A percentile compares a stretch with the other conserved stretches of the same genome.
Conservation (phyloP, 2,113 vertebrate species). For the Eleginops maclovinus region DNA sequence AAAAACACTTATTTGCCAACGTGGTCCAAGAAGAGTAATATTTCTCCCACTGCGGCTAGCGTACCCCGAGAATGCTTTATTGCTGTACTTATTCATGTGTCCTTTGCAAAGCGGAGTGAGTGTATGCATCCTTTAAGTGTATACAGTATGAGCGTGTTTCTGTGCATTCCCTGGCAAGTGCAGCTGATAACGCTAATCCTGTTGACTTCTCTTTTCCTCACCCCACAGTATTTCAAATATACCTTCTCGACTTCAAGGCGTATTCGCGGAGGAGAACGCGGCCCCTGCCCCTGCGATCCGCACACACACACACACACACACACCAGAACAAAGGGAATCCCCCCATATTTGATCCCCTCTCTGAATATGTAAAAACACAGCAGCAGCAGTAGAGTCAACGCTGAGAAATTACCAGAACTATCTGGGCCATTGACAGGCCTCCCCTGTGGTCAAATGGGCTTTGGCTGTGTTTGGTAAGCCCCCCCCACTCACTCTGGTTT, state of each 20-base stretch:
- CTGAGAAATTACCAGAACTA: constrained; percentile 86
- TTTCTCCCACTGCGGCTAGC: constrained; percentile 54
- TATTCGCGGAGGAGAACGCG: constrained; percentile 36
- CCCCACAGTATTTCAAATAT: constrained; percentile 65
- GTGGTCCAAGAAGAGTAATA: constrained; percentile 55
- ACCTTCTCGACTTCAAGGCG: constrained; percentile 77
- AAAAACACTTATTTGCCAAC: constrained; percentile 63
- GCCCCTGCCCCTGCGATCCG: constrained; percentile 55
- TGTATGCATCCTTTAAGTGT: constrained; percentile 34
- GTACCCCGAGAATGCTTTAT: constrained; percentile 65
- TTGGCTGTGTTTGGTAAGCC: constrained; percentile 58
- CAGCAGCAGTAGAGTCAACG: constrained; percentile 53
- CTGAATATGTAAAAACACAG: constrained; percentile 82
- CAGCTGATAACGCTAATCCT: constrained; percentile 82
- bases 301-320: constrained; percentile 32
- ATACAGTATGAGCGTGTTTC: constrained; percentile 33
- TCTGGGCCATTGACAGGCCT: constrained; percentile 85
- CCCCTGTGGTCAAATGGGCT: constrained; percentile 81
- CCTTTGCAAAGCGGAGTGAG: constrained; percentile 74
- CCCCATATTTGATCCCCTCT: constrained; percentile 74
- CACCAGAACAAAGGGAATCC: constrained; percentile 70
- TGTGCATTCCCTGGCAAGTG: constrained; percentile 61
- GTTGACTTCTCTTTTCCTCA: constrained; percentile 74
- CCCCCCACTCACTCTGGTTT: constrained; percentile 18
- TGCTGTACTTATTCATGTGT: constrained; percentile 83